Evolutionary conservation across 2,113 vertebrate species (phyloP).

Genomic region (Mastomys coucha): DNA sequence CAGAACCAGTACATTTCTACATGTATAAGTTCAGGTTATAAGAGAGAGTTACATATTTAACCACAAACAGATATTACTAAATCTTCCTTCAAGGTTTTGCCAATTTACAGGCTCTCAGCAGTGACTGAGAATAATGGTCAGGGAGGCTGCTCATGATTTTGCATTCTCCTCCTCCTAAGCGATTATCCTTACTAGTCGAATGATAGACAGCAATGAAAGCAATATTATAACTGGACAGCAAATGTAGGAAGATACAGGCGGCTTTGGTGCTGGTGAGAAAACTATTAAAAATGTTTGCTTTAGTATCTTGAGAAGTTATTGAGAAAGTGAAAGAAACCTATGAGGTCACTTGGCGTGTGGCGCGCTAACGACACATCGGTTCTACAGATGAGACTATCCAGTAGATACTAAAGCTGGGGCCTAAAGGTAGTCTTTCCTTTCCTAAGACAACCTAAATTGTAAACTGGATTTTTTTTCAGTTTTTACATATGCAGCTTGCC

Average conservation of each 20-base stretch:
- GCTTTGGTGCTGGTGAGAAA: neutral
- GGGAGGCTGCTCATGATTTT: neutral
- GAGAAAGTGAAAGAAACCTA: neutral
- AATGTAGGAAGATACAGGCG: neutral
- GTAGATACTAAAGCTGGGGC: neutral
- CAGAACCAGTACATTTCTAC: neutral
- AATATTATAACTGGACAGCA: neutral
- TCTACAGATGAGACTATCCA: neutral
- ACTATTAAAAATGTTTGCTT: too few relatives aligned
- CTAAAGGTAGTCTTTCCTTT: neutral
- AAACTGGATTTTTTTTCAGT: neutral
- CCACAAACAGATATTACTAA: neutral
- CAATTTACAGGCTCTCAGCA: neutral
- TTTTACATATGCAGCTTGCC: neutral
- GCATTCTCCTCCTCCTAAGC: neutral
- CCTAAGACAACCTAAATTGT: neutral
- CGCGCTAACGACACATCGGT: too few relatives aligned
- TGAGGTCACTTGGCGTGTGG: too few relatives aligned
- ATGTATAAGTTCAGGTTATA: neutral
- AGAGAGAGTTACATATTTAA: neutral
- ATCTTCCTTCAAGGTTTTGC: neutral
- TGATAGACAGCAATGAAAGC: neutral
- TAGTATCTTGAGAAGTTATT: neutral
- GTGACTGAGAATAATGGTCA: neutral
- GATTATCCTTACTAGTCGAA: neutral